Evolutionary conservation across 2,888 invertebrate species (phyloP).

Genomic region (Phlogophora meticulosa): DNA sequence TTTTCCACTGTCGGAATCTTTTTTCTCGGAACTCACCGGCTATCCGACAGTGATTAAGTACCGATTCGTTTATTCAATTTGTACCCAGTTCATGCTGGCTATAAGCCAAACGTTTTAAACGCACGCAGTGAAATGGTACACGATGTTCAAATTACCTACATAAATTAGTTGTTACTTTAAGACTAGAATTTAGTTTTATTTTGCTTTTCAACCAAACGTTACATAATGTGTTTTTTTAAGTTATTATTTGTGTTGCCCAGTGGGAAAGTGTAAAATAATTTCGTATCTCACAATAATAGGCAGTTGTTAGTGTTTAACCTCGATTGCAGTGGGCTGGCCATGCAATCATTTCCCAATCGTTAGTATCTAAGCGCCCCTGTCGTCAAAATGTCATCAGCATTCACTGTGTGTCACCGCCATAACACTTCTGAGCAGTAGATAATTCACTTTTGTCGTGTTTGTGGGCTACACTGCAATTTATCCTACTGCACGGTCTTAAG

Average conservation of each 20-base stretch:
- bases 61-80: slow-evolving; percentile 77
- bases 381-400: slow-evolving; percentile 76
- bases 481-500: slow-evolving; percentile 25
- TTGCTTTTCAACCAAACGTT: slow-evolving; percentile 19
- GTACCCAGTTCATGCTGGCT: slow-evolving; percentile 71
- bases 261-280: slow-evolving; percentile 29
- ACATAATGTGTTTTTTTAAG: slow-evolving; percentile 8
- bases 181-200: slow-evolving; percentile 38
- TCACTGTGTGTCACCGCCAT: slow-evolving; percentile 61
- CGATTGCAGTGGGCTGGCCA: slow-evolving; percentile 26
- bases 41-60: slow-evolving; percentile 73
- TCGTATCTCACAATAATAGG: slow-evolving; percentile 31
- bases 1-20: slow-evolving; percentile 41
- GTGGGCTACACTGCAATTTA: slow-evolving; percentile 53
- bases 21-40: slow-evolving; percentile 59
- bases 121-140: slow-evolving; percentile 62
- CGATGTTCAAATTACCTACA: slow-evolving; percentile 55
- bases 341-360: slow-evolving; percentile 57
- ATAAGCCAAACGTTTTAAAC: slow-evolving; percentile 74
- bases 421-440: slow-evolving; percentile 63
- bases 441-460: slow-evolving; percentile 70
- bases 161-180: slow-evolving; percentile 62
- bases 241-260: not conserved
- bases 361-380: slow-evolving; percentile 61
- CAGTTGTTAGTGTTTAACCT: slow-evolving; percentile 30